These are phyloP conservation scores for Pantherophis vulpinus DNA, from an alignment of 2,797 vertebrate genomes.

Conservation along the genomic window DNA sequence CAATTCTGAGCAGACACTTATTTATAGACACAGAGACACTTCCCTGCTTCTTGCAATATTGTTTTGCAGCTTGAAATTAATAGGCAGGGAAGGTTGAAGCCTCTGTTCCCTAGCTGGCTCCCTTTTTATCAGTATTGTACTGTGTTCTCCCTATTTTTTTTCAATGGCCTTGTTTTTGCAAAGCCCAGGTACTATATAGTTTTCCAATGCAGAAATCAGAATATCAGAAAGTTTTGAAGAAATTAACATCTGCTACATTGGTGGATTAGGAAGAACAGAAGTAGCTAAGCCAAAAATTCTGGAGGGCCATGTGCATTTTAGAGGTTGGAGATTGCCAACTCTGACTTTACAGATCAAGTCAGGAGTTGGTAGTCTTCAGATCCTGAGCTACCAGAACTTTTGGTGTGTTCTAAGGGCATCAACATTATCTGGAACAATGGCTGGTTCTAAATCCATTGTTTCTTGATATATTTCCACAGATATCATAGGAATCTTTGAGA, in stretches of 20 bases:
- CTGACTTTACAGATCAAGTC: neutral
- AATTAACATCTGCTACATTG: neutral
- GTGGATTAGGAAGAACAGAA: neutral
- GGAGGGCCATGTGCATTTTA: neutral
- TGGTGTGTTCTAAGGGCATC: neutral
- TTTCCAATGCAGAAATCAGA: neutral
- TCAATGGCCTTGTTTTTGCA: neutral
- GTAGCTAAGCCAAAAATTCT: neutral
- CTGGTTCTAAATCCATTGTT: neutral
- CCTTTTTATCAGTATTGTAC: neutral
- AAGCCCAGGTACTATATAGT: neutral
- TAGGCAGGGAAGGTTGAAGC: neutral
- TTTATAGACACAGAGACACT: neutral
- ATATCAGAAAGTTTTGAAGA: neutral
- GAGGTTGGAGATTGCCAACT: neutral
- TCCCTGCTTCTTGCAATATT: neutral
- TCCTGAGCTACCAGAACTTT: neutral
- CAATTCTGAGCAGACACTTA: neutral
- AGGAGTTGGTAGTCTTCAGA: neutral
- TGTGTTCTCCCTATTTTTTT: neutral
- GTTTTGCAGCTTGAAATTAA: neutral
- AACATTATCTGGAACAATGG: neutral
- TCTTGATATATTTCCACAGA: neutral
- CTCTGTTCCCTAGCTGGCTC: neutral
- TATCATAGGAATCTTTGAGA: neutral